Conservation (phyloP, 2,113 vertebrate genomes). For the Prinia subflava region DNA sequence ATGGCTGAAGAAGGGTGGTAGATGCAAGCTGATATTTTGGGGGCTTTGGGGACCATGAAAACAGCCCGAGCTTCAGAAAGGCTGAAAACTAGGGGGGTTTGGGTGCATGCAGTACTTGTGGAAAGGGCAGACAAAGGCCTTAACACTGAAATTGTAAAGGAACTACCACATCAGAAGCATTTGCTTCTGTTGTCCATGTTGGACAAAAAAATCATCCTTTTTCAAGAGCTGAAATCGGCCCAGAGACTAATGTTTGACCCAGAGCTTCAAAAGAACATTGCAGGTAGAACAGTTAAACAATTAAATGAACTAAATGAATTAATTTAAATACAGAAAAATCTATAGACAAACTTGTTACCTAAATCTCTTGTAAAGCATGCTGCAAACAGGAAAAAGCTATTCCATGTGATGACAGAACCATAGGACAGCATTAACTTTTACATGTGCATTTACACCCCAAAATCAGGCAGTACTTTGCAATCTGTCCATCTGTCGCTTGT, state of each 20-base stretch:
- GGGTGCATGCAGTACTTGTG: neutral
- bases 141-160: neutral
- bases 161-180: fast-evolving
- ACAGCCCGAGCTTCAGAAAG: neutral
- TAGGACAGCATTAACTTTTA: neutral
- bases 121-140: neutral
- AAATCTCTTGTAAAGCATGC: neutral
- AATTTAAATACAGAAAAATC: neutral
- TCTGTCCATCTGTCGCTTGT: neutral
- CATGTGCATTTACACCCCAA: neutral
- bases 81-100: neutral
- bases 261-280: neutral
- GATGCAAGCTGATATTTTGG: neutral
- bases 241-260: neutral
- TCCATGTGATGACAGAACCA: neutral
- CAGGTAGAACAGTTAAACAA: neutral
- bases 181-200: neutral
- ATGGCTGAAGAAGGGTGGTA: neutral
- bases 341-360: neutral
- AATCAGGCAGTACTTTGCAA: neutral
- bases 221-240: neutral
- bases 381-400: neutral
- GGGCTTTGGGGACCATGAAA: neutral
- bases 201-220: neutral
- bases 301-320: neutral